A percentile compares a stretch with the other conserved stretches of the same genome.
Evolutionary conservation across 2,113 vertebrate species (phyloP).

Genomic region (Sprattus sprattus): DNA sequence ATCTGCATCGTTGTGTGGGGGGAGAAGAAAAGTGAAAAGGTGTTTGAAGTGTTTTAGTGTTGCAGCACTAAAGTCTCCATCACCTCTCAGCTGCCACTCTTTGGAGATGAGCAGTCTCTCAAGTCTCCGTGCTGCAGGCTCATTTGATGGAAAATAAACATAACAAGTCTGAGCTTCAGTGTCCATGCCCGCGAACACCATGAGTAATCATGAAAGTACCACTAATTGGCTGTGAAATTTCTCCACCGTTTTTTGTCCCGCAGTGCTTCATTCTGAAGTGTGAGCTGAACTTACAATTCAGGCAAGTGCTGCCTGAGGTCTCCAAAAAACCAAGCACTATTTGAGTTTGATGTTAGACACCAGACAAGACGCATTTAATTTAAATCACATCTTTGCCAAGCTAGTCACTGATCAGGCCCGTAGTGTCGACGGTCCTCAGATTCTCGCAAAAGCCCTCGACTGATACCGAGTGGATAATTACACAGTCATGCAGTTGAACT

Average conservation of each 20-base stretch:
- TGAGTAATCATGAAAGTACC: background rate
- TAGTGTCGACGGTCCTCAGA: no score
- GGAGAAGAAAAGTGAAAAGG: no score
- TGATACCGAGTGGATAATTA: background rate
- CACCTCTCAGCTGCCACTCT: no score
- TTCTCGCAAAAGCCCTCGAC: background rate
- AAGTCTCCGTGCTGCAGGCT: no score
- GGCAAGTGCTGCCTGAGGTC: background rate
- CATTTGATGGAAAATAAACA: background rate
- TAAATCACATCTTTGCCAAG: background rate
- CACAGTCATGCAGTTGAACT: background rate
- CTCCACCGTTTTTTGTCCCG: background rate
- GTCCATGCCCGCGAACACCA: background rate
- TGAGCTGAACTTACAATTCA: background rate
- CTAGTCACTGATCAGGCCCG: background rate
- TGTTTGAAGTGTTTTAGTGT: no score
- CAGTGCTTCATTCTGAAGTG: background rate
- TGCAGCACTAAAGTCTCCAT: no score
- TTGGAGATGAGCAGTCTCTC: no score
- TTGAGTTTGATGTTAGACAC: background rate
- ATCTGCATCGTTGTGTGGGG: no score
- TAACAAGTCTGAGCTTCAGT: background rate
- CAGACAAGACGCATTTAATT: background rate
- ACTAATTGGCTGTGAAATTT: background rate
- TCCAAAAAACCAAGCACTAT: background rate